phyloP scores from a whole-genome alignment of 2,113 vertebrate genomes.

The Elephas maximus region DNA sequence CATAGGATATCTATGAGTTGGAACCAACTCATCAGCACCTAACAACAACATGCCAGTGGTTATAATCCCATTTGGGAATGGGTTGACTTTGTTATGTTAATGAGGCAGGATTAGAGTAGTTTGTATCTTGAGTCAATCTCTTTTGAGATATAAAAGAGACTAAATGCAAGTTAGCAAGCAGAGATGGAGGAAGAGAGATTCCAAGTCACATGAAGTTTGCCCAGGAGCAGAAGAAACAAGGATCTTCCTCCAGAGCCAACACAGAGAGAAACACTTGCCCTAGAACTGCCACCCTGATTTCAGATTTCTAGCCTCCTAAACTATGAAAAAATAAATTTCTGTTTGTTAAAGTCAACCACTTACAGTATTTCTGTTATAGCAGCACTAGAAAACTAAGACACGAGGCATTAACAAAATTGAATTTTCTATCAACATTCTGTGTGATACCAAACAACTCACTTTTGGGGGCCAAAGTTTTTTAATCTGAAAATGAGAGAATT shows the following conservation, averaged over 20 bases:
- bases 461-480: neutral
- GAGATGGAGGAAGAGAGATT: neutral
- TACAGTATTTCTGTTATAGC: neutral
- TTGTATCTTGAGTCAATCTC: neutral
- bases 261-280: neutral
- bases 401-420: conserved; percentile 18
- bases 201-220: neutral
- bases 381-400: neutral
- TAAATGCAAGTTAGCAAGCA: neutral
- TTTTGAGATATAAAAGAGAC: neutral
- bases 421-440: neutral
- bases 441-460: neutral
- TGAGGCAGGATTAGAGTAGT: neutral
- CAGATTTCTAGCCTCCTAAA: neutral
- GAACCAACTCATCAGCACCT: too few species aligned
- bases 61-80: neutral
- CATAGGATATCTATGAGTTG: too few species aligned
- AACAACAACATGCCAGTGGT: neutral
- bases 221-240: neutral
- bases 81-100: neutral
- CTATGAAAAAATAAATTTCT: neutral
- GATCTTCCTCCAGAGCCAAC: neutral
- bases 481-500: conserved; percentile 32
- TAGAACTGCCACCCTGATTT: neutral
- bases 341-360: neutral